These are phyloP conservation scores for Callyntrura guangdongensis DNA, from an alignment of 2,888 invertebrate genomes.

Conservation along the genomic window DNA sequence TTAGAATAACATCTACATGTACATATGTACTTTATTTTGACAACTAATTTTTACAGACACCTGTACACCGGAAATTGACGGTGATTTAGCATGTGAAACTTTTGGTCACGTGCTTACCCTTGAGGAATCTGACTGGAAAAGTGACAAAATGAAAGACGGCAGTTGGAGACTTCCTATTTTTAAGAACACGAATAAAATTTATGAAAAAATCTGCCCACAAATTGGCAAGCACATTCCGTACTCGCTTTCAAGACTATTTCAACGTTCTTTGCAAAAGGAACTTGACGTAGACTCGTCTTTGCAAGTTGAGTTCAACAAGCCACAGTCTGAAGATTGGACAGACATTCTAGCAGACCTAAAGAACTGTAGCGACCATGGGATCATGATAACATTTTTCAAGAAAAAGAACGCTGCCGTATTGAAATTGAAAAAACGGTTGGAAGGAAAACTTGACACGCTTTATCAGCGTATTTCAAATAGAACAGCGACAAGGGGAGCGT, in stretches of 20 bases:
- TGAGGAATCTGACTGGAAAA: conserved; percentile 54
- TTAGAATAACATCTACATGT: background rate
- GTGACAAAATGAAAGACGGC: conserved; percentile 27
- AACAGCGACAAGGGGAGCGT: background rate
- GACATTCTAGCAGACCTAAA: conserved; percentile 54
- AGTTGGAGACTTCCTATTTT: conserved; percentile 62
- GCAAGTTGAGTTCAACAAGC: conserved; percentile 38
- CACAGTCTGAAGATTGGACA: conserved; percentile 44
- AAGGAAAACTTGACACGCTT: conserved; percentile 4
- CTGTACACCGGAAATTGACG: background rate
- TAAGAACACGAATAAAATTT: conserved; percentile 24
- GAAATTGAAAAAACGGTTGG: conserved; percentile 47
- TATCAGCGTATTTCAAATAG: conserved; percentile 19
- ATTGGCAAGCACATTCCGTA: conserved; percentile 47
- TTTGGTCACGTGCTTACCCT: conserved; percentile 45
- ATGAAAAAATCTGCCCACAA: conserved; percentile 59
- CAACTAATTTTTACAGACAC: background rate
- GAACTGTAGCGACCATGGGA: conserved; percentile 36
- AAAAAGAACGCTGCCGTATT: conserved; percentile 44
- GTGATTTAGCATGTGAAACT: conserved; percentile 2
- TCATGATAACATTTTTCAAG: conserved; percentile 61
- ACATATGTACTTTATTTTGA: no score
- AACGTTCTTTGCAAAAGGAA: conserved; percentile 22
- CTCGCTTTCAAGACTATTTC: conserved; percentile 49
- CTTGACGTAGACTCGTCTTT: conserved; percentile 26